Conservation (phyloP, 35 echinoderm and acorn worm species). For the Eucidaris tribuloides region DNA sequence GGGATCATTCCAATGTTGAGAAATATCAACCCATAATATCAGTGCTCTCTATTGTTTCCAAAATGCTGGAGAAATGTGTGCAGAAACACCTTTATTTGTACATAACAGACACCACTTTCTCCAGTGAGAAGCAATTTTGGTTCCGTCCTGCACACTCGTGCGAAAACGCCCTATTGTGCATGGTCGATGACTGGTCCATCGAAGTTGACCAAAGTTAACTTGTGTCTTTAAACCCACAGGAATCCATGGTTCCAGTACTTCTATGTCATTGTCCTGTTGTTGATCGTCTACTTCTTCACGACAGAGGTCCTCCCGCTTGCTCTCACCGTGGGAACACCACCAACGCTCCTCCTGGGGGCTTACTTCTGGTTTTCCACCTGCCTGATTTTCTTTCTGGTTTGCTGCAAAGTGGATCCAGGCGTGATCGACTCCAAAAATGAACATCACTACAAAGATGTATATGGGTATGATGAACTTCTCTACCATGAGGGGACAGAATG, state of each 20-base stretch:
- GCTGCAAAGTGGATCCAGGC: conserved; percentile 66
- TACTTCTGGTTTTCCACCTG: conserved; percentile 50
- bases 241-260: conserved; percentile 63
- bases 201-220: neutral
- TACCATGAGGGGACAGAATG: conserved; percentile 41
- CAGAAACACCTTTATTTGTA: too few relatives aligned
- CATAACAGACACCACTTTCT: too few relatives aligned
- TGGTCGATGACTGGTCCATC: neutral
- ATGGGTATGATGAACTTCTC: conserved; percentile 45
- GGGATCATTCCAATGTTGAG: too few relatives aligned
- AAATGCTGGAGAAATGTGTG: too few relatives aligned
- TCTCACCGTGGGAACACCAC: neutral
- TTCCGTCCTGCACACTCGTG: neutral
- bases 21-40: too few relatives aligned
- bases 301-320: conserved; percentile 9
- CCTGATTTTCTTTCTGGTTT: conserved; percentile 35
- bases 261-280: conserved; percentile 51
- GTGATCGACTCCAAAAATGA: conserved; percentile 41
- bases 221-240: neutral
- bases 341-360: neutral
- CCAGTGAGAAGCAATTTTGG: neutral
- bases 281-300: conserved; percentile 23
- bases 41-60: too few relatives aligned
- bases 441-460: conserved; percentile 13
- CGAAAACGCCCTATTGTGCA: too few relatives aligned